Percentiles rank a stretch among this genome's conserved stretches.
Conservation (phyloP, 2,888 invertebrate genomes). For the Odontothrips loti region DNA sequence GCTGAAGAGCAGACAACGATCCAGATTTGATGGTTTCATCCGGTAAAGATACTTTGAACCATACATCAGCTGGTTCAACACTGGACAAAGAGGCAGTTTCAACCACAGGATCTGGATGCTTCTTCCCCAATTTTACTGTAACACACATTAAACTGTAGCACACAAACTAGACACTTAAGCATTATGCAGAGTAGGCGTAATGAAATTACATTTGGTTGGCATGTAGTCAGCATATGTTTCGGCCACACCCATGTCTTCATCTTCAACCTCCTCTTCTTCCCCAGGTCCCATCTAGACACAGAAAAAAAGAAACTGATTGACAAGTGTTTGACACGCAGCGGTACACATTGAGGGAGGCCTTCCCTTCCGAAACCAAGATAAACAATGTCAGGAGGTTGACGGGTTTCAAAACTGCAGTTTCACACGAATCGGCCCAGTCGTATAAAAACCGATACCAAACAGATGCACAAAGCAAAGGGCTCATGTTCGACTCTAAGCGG, state of each 20-base stretch:
- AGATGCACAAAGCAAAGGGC: too few relatives aligned
- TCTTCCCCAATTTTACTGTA: conserved; percentile 83
- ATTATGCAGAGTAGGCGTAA: neutral
- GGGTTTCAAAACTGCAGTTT: neutral
- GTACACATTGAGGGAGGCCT: neutral
- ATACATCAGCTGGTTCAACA: conserved; percentile 90
- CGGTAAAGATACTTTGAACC: conserved; percentile 80
- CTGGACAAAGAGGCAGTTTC: conserved; percentile 97
- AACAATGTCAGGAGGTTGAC: neutral
- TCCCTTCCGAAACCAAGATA: neutral
- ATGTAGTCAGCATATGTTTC: conserved; percentile 98
- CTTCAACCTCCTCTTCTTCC: conserved; percentile 80
- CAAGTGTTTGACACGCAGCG: neutral
- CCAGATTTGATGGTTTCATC: conserved; percentile 79
- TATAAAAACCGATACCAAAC: neutral
- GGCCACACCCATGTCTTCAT: conserved; percentile 95
- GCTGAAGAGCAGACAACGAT: conserved; percentile 87
- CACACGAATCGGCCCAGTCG: neutral
- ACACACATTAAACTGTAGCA: conserved; percentile 33
- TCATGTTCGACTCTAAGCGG: too few relatives aligned
- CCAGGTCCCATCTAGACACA: conserved; percentile 42
- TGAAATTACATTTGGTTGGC: conserved; percentile 76
- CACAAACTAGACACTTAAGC: neutral
- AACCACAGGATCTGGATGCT: conserved; percentile 98
- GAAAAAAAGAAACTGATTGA: neutral